Conservation (phyloP, 2,113 vertebrate genomes). For the Mormoops blainvillei region DNA sequence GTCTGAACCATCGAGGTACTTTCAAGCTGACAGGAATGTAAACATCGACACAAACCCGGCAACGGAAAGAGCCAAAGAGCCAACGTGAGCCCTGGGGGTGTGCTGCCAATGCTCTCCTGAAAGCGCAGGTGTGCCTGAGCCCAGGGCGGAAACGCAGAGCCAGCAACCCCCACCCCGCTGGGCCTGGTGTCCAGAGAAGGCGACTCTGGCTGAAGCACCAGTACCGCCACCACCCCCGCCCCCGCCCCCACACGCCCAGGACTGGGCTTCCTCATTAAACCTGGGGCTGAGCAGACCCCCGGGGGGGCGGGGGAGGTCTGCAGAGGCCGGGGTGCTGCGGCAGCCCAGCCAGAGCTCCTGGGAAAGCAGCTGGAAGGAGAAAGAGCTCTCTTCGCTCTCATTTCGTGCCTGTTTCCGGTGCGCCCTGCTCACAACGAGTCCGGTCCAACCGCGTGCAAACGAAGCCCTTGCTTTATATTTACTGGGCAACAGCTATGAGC, state of each 20-base stretch:
- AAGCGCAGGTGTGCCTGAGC: background rate
- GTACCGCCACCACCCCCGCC: rapidly evolving
- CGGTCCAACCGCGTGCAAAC: background rate
- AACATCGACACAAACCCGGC: background rate
- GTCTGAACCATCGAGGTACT: background rate
- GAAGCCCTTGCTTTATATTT: background rate
- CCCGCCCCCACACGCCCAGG: no score
- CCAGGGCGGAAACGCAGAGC: background rate
- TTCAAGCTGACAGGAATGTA: background rate
- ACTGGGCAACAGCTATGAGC: background rate
- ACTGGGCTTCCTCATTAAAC: background rate
- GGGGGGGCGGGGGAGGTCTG: background rate
- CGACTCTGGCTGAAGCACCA: background rate
- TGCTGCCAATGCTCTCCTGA: background rate
- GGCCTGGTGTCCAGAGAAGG: background rate
- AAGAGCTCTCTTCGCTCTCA: background rate
- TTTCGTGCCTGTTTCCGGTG: background rate
- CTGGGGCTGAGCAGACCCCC: rapidly evolving
- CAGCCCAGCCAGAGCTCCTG: rapidly evolving
- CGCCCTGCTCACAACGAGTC: rapidly evolving
- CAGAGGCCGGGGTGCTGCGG: rapidly evolving
- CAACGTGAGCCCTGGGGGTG: background rate
- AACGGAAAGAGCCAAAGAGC: background rate
- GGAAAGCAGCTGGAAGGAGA: background rate
- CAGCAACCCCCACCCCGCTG: rapidly evolving